Conservation (phyloP, 2,888 invertebrate species). For the Amphipyra berbera region DNA sequence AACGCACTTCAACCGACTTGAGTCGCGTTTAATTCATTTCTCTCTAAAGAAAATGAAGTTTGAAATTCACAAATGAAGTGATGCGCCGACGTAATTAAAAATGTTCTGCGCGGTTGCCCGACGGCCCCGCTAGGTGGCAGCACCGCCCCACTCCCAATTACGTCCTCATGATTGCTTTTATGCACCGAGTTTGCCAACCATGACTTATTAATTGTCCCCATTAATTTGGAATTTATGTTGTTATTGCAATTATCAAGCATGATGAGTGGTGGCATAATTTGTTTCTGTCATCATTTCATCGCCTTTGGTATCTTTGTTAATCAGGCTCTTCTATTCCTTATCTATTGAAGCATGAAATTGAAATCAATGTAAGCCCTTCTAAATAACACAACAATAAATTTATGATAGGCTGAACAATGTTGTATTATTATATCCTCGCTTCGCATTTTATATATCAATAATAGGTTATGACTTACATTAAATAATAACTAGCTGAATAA, state of each 20-base stretch:
- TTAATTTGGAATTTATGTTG: conserved; percentile 60
- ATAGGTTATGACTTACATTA: no score
- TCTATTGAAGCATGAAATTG: no score
- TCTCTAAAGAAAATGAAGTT: conserved; percentile 59
- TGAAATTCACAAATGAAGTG: conserved; percentile 77
- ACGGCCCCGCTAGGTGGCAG: conserved; percentile 49
- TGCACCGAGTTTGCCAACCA: conserved; percentile 67
- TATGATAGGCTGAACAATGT: no score
- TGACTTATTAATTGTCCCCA: conserved; percentile 68
- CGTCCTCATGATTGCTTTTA: conserved; percentile 72
- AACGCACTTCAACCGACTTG: conserved; percentile 35
- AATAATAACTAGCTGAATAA: no score
- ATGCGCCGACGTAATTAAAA: conserved; percentile 82
- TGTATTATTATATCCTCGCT: no score
- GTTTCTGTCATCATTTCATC: not conserved
- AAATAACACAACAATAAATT: no score
- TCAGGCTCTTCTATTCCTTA: no score
- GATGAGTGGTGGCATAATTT: conserved; percentile 14
- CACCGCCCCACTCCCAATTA: conserved; percentile 60
- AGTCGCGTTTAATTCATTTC: conserved; percentile 51
- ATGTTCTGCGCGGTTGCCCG: conserved; percentile 67
- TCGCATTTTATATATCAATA: no score
- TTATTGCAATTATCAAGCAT: conserved; percentile 34
- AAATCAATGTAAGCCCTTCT: no score
- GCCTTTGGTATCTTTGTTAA: not conserved